Base-by-base conservation (phyloP, 2,888 invertebrate genomes). In the Augiades crinisus region DNA sequence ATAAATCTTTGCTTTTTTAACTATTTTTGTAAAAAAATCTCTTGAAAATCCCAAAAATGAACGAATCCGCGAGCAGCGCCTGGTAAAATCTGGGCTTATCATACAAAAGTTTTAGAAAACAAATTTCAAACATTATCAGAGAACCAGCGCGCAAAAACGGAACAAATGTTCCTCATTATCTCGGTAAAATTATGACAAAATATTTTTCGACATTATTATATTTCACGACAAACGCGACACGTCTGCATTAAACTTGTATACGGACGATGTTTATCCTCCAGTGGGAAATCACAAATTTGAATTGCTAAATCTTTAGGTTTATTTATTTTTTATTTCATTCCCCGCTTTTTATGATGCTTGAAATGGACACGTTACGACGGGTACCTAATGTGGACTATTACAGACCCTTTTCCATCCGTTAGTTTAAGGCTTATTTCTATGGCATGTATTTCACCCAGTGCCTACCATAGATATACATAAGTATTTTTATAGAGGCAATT, bases 211-310 rank as follows among this genome's bases (percentile, higher is more conserved):
- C 27, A 24, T 43, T 27, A 43, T 19, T 43, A 12, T 16, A 2
- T 43, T 34, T 27, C 16, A 17, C 22, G 36, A 5, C 24, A 7
- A 30, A 49, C 17, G 43, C n/a, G 34, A 31, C 8, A 36, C 19
- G 27, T 21, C 27, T 14, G 10, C 7, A 36, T 43, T 43, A 49
- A 43, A 38, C 34, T 27, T 41, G 19, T 43, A 5, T 30, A 30
- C 19, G n/a, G 37, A 14, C 24, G 43, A 56, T 55, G 49, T 60
- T 56, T 55, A 49, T 58, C 30, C 51, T 30, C 51, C 49, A 54
- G 33, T 24, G 58, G 56, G 56, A 55, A 58, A 58, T 60, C 55
- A 53, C 47, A 51, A 55, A 58, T 58, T 58, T 56, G 58, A 60
- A 58, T 60, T 58, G 60, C 52, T 55, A 53, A 60, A 58, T 34